Evolutionary conservation across 2,113 vertebrate species (phyloP), one percentile per base, ranked within the genome.

Genomic region (Heliornis fulica): DNA sequence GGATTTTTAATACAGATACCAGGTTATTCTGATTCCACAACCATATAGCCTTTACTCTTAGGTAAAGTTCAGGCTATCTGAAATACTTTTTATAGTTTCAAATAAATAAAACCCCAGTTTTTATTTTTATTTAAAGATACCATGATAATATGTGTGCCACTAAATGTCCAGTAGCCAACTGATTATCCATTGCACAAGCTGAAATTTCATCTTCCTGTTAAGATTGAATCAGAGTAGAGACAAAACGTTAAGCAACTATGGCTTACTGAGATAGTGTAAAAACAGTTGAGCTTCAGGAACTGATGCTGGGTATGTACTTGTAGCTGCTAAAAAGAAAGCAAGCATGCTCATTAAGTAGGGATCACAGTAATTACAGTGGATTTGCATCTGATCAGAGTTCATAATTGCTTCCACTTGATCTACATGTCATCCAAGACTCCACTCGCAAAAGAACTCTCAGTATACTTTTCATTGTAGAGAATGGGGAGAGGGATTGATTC

Each of bases 301-400:
- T 51, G 29, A 68, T 15, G 18, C 17, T 22, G 36, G 22, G 8
- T 41, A 10, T 11, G 25, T 11, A 50, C 12, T 17, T 74, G n/a
- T 17, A 57, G 36, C 29, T 63, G 59, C 9, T 60, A 83, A 63
- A 84, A 82, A 32, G 25, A 63, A 68, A 74, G 32, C 48, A 83
- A 51, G 25, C 17, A 18, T 9, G 17, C 11, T 53, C 8, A n/a
- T 17, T 40, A 26, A 1, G 0, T 5, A 28, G 36, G 34, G 36
- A 56, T 68, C 59, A 34, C 9, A 2, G 15, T 15, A 78, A 50
- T 19, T n/a, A 53, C 13, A 57, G 20, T 12, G 22, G 15, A 40
- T 68, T 74, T 79, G 8, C 14, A 7, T 15, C 36, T 13, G 15
- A 34, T 26, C 74, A 48, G 43, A 69, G 19, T 23, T 87, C 66